Evolutionary conservation across 1,140 invertebrate genomes (phyloP).

Genomic region (Maniola jurtina): DNA sequence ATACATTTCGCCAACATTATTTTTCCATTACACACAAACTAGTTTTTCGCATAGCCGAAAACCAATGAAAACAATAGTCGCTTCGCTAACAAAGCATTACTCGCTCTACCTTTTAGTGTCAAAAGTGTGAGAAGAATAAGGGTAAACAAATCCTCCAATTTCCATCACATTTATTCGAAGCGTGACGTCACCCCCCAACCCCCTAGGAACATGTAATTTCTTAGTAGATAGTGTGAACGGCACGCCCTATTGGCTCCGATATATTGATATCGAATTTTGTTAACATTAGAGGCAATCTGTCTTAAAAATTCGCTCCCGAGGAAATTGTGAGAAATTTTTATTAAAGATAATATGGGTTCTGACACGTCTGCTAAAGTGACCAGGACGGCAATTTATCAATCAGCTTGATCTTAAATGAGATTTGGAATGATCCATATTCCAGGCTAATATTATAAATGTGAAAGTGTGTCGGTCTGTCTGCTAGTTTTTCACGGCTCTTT

Average conservation of each 20-base stretch:
- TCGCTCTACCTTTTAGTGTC: constrained; percentile 69
- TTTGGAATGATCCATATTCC: no score
- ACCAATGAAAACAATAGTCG: constrained; percentile 37
- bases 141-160: constrained; percentile 78
- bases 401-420: no score
- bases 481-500: no score
- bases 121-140: constrained; percentile 75
- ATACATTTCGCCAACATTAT: constrained; percentile 13
- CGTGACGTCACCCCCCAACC: constrained; percentile 58
- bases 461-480: no score
- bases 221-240: constrained; percentile 73
- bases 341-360: not conserved
- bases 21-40: constrained; percentile 11
- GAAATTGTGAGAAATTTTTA: constrained; percentile 4
- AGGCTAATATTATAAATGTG: no score
- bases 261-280: constrained; percentile 64
- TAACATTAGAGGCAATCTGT: constrained; percentile 39
- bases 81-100: constrained; percentile 35
- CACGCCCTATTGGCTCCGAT: constrained; percentile 66
- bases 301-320: constrained; percentile 14
- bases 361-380: not conserved
- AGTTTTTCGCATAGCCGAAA: constrained; percentile 13
- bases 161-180: constrained; percentile 76
- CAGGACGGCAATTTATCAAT: not conserved
- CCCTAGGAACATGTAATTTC: constrained; percentile 67